Evolutionary conservation across 2,888 invertebrate species (phyloP).

Genomic region (Amphiduros pacificus): DNA sequence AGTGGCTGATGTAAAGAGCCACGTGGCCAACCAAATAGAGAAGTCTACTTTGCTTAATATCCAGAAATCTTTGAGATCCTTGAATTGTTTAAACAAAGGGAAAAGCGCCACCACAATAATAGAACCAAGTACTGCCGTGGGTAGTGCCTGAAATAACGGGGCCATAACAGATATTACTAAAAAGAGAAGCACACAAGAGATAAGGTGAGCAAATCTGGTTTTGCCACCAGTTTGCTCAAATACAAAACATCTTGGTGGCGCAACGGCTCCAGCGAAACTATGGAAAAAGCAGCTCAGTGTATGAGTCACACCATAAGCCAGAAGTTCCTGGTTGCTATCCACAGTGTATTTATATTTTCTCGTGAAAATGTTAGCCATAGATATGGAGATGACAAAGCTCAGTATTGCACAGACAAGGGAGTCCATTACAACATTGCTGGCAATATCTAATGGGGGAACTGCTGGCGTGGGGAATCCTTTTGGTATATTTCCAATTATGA

Average conservation of each 20-base stretch:
- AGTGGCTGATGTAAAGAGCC: conserved; percentile 44
- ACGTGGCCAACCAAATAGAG: conserved; percentile 57
- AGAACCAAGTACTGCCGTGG: conserved; percentile 56
- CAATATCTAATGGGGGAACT: conserved; percentile 42
- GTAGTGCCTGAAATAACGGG: conserved; percentile 49
- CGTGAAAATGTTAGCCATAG: conserved; percentile 35
- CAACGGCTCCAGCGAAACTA: conserved; percentile 60
- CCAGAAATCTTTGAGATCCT: conserved; percentile 72
- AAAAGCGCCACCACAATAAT: conserved; percentile 61
- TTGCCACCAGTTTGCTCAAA: conserved; percentile 52
- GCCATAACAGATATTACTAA: conserved; percentile 50
- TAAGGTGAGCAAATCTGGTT: conserved; percentile 44
- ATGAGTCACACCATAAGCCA: conserved; percentile 59
- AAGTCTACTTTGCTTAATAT: conserved; percentile 78
- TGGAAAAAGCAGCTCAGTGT: conserved; percentile 56
- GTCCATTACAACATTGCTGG: conserved; percentile 39
- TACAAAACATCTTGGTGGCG: conserved; percentile 55
- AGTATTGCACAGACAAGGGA: conserved; percentile 32
- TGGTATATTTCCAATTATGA: conserved; percentile 35
- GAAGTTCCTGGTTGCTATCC: conserved; percentile 47
- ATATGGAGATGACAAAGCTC: conserved; percentile 33
- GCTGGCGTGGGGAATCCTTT: conserved; percentile 45
- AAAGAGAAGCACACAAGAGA: conserved; percentile 48
- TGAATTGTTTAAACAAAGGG: conserved; percentile 67
- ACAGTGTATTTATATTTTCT: conserved; percentile 32